Evolutionary conservation across 2,113 vertebrate genomes (phyloP).

Genomic region (Microcebus tavaratra): DNA sequence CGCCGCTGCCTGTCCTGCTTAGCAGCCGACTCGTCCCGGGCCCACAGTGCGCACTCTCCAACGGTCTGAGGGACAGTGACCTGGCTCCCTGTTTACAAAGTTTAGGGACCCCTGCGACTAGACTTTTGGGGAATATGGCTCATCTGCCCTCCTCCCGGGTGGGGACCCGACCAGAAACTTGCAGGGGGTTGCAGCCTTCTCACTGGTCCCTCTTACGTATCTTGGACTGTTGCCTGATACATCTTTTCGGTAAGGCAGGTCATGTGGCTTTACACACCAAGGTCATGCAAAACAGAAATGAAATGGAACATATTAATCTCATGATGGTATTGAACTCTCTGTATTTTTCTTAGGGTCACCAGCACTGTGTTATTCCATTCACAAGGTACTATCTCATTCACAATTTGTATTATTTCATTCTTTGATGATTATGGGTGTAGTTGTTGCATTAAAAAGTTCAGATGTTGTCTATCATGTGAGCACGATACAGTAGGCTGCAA

Average conservation of each 20-base stretch:
- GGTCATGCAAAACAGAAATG: neutral
- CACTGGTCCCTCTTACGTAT: neutral
- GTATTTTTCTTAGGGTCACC: neutral
- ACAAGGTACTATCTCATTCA: too few species aligned
- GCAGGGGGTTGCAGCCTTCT: neutral
- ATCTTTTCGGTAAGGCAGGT: neutral
- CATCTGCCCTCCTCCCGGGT: neutral
- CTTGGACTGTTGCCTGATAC: neutral
- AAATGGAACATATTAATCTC: neutral
- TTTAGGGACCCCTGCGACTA: too few species aligned
- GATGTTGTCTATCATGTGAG: neutral
- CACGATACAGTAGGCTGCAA: neutral
- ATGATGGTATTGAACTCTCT: neutral
- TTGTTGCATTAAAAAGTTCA: slow-evolving; percentile 28
- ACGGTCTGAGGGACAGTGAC: too few species aligned
- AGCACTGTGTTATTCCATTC: neutral
- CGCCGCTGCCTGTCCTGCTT: too few species aligned
- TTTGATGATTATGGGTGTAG: neutral
- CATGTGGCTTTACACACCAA: neutral
- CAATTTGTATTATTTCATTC: neutral
- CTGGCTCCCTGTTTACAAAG: too few species aligned
- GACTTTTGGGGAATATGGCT: neutral
- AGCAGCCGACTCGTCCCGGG: too few species aligned
- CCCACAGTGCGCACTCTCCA: too few species aligned
- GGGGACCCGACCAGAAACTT: neutral